A percentile compares a stretch with the other conserved stretches of the same genome.
Evolutionary conservation across 2,113 vertebrate genomes (phyloP).

Genomic region (Lophius piscatorius): DNA sequence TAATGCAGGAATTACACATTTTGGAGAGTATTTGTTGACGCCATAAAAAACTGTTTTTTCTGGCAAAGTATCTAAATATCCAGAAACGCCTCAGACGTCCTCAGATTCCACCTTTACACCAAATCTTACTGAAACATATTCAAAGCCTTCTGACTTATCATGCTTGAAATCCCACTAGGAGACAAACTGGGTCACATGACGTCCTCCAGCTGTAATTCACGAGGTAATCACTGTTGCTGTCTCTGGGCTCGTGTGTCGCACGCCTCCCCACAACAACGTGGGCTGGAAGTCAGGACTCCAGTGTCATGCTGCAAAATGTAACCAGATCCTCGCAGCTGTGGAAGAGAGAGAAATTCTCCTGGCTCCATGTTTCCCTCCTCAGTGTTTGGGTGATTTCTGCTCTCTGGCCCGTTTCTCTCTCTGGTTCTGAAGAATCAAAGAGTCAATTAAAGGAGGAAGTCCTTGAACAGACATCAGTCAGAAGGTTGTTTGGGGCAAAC

Average conservation of each 20-base stretch:
- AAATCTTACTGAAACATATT: too few species aligned
- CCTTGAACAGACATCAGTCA: not conserved
- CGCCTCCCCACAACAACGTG: slow-evolving; percentile 52
- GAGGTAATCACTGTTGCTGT: slow-evolving; percentile 32
- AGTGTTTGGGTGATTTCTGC: slow-evolving; percentile 14
- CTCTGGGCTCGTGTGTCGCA: slow-evolving; percentile 33
- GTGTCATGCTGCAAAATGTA: slow-evolving; percentile 74
- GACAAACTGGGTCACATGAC: too few species aligned
- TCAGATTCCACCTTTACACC: too few species aligned
- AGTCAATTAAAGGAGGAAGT: not conserved
- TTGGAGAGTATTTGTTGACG: too few species aligned
- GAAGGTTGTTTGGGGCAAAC: not conserved
- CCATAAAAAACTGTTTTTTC: too few species aligned
- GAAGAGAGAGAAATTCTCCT: slow-evolving; percentile 39
- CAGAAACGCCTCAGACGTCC: too few species aligned
- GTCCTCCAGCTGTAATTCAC: too few species aligned
- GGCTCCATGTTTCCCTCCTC: slow-evolving; percentile 36
- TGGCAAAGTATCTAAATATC: too few species aligned
- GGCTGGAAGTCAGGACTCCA: slow-evolving; percentile 55
- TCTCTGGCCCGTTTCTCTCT: not conserved
- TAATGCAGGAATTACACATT: too few species aligned
- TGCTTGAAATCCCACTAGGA: too few species aligned
- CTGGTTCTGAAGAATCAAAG: slow-evolving; percentile 14
- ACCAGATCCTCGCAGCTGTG: slow-evolving; percentile 69
- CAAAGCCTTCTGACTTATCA: too few species aligned